These are phyloP conservation scores for Marronus borbonicus DNA, from an alignment of 2,888 invertebrate species.

Conservation along the genomic window DNA sequence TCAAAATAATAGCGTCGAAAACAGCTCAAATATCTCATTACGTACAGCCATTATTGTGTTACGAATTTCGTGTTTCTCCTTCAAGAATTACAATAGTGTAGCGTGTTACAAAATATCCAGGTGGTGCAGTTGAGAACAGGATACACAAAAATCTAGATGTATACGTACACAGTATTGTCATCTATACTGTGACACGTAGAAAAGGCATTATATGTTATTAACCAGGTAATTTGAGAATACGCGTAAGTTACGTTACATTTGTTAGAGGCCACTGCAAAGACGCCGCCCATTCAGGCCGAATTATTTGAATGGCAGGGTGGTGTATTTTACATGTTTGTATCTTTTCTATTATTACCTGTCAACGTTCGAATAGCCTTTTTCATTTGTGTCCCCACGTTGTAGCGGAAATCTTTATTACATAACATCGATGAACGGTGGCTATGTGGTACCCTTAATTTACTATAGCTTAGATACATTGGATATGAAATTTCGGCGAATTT, in stretches of 20 bases:
- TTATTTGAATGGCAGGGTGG: conserved; percentile 53
- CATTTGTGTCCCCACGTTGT: neutral
- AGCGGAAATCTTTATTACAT: neutral
- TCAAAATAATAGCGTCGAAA: neutral
- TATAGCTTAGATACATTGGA: no score
- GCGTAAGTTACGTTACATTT: conserved; percentile 66
- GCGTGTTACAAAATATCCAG: conserved; percentile 47
- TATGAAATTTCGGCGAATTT: no score
- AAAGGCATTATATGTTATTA: conserved; percentile 65
- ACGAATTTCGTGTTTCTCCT: conserved; percentile 27
- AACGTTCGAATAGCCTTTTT: conserved; percentile 11
- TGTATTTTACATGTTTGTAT: conserved; percentile 57
- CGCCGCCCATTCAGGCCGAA: conserved; percentile 60
- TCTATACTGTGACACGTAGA: conserved; percentile 61
- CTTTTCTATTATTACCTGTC: conserved; percentile 39
- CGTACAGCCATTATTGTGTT: conserved; percentile 28
- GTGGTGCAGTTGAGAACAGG: conserved; percentile 46
- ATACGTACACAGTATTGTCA: conserved; percentile 28
- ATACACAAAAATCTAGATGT: conserved; percentile 33
- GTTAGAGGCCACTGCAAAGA: conserved; percentile 60
- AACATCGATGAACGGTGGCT: neutral
- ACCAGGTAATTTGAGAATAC: conserved; percentile 68
- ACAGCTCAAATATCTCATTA: conserved; percentile 40
- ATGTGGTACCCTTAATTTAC: no score
- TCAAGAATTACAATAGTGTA: conserved; percentile 32